Conservation (phyloP, 1,140 invertebrate species). For the Helicoverpa zea region DNA sequence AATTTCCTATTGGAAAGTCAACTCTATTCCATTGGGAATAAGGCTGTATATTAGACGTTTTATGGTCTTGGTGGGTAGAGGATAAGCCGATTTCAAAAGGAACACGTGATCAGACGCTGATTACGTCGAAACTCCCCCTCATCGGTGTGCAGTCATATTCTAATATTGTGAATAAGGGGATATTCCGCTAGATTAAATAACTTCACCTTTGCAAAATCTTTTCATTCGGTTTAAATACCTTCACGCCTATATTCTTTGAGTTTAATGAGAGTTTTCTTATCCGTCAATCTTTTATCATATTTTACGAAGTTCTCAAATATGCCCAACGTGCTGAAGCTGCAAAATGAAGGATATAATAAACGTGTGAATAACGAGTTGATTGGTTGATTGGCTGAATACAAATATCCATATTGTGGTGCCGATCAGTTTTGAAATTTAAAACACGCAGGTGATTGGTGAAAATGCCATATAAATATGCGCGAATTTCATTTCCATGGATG, state of each 20-base stretch:
- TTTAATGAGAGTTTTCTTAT: background rate
- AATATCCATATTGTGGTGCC: slow-evolving; percentile 21
- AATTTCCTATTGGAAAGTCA: slow-evolving; percentile 50
- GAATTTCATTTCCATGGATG: background rate
- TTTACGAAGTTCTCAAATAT: background rate
- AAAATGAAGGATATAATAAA: slow-evolving; percentile 24
- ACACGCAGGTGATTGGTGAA: slow-evolving; percentile 15
- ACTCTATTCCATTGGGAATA: slow-evolving; percentile 53
- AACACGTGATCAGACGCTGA: slow-evolving; percentile 82
- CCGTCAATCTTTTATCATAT: background rate
- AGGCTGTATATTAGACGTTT: slow-evolving; percentile 57
- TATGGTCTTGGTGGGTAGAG: slow-evolving; percentile 52
- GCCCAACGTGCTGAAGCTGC: background rate
- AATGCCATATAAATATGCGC: slow-evolving; percentile 31
- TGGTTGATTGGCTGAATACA: slow-evolving; percentile 34
- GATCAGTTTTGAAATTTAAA: slow-evolving; percentile 42
- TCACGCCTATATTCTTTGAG: slow-evolving; percentile 9
- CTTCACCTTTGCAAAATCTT: slow-evolving; percentile 48
- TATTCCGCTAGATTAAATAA: slow-evolving; percentile 79
- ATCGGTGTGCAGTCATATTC: slow-evolving; percentile 76
- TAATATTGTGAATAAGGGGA: slow-evolving; percentile 81
- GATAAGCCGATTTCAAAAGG: slow-evolving; percentile 81
- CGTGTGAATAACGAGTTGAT: slow-evolving; percentile 37
- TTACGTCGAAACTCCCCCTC: slow-evolving; percentile 68
- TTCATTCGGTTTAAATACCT: slow-evolving; percentile 37